Percentiles rank a stretch among this genome's conserved stretches.
Evolutionary conservation across 2,797 vertebrate species (phyloP).

Genomic region (Enteromius mattozi): DNA sequence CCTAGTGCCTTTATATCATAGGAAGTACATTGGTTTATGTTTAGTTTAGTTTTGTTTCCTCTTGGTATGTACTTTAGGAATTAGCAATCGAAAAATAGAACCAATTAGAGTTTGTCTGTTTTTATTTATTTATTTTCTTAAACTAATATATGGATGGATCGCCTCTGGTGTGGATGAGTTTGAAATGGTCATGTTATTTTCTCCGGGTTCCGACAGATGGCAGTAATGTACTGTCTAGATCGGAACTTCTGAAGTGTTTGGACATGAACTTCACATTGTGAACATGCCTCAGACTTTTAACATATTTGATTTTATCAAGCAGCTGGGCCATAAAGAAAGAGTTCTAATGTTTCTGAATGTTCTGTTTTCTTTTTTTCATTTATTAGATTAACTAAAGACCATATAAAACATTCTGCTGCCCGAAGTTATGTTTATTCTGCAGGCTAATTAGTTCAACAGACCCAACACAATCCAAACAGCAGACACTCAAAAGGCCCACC

Average conservation of each 20-base stretch:
- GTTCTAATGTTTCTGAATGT: background rate
- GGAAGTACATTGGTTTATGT: background rate
- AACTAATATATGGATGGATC: background rate
- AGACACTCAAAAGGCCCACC: background rate
- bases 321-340: background rate
- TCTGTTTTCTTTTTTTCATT: conserved; percentile 7
- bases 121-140: background rate
- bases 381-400: background rate
- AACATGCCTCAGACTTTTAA: background rate
- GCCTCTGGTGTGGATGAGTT: background rate
- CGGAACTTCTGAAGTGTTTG: background rate
- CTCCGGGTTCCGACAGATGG: conserved; percentile 72
- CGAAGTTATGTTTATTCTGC: background rate
- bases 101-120: background rate
- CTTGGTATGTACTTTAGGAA: background rate
- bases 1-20: background rate
- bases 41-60: background rate
- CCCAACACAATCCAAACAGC: background rate
- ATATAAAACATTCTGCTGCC: background rate
- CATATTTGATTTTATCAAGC: background rate
- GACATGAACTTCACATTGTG: background rate
- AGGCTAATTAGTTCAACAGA: background rate
- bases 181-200: background rate
- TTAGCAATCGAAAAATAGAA: background rate
- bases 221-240: conserved; percentile 59